These are phyloP conservation scores for Drosophila borealis DNA, from an alignment of 2,888 invertebrate genomes.

Conservation along the genomic window DNA sequence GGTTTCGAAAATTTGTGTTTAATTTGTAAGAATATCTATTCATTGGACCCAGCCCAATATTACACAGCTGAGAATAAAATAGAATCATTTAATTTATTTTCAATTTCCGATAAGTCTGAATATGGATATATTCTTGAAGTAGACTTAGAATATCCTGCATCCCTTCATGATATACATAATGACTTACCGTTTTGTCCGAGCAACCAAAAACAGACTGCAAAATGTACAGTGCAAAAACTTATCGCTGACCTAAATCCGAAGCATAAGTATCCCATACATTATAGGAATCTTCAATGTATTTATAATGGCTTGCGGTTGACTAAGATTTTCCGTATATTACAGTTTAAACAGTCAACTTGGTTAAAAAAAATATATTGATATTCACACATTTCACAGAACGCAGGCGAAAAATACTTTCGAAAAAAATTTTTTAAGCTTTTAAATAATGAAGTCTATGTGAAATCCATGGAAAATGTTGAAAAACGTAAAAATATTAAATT, in stretches of 20 bases:
- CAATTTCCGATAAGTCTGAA: neutral
- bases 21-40: too few species aligned
- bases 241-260: neutral
- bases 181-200: too few species aligned
- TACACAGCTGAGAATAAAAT: neutral
- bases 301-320: neutral
- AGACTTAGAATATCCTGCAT: neutral
- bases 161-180: neutral
- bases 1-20: too few species aligned
- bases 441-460: too few species aligned
- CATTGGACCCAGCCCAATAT: too few species aligned
- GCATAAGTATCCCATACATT: neutral
- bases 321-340: neutral
- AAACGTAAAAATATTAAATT: too few species aligned
- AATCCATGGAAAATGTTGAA: too few species aligned
- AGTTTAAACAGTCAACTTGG: neutral
- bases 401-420: too few species aligned
- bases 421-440: too few species aligned
- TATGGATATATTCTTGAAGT: neutral
- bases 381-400: too few species aligned
- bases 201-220: too few species aligned
- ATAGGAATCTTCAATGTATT: slow-evolving; percentile 1
- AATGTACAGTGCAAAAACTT: too few species aligned
- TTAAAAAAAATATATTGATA: neutral
- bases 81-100: neutral